Percentiles rank a stretch among this genome's conserved stretches.
phyloP scores from a whole-genome alignment of 2,113 vertebrate genomes.

The Amazona guildingii region DNA sequence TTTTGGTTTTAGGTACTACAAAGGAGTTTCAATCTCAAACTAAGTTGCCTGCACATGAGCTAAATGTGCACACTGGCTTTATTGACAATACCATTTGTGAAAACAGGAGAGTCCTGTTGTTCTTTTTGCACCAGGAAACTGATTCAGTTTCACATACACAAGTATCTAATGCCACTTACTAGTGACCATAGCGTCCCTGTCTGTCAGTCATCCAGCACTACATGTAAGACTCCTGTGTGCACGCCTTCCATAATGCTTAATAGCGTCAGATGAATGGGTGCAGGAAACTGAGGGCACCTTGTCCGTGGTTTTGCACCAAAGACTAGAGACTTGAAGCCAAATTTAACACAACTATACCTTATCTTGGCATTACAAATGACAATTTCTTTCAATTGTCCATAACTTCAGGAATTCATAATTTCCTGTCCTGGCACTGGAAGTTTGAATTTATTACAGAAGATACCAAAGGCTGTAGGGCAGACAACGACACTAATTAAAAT shows the following conservation, averaged over 20 bases:
- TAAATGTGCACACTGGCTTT: not conserved
- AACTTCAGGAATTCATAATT: not conserved
- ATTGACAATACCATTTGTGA: not conserved
- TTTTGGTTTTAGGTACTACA: not conserved
- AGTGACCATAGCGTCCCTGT: not conserved
- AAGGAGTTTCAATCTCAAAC: not conserved
- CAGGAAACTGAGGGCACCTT: not conserved
- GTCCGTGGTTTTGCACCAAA: not conserved
- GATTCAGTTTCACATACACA: not conserved
- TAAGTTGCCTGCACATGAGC: fast-evolving
- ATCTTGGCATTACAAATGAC: not conserved
- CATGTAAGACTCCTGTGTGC: not conserved
- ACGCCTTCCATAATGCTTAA: not conserved
- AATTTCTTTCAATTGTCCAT: not conserved
- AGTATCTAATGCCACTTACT: not conserved
- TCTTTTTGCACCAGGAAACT: not conserved
- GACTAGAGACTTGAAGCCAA: not conserved
- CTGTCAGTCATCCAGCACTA: not conserved
- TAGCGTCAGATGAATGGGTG: not conserved
- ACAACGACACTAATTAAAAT: not conserved
- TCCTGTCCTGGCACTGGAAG: not conserved
- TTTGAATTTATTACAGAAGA: not conserved
- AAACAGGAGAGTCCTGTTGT: not conserved
- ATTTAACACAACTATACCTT: not conserved
- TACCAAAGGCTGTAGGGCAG: not conserved